phyloP scores from a whole-genome alignment of 2,113 vertebrate genomes.

The Gorilla gorilla region DNA sequence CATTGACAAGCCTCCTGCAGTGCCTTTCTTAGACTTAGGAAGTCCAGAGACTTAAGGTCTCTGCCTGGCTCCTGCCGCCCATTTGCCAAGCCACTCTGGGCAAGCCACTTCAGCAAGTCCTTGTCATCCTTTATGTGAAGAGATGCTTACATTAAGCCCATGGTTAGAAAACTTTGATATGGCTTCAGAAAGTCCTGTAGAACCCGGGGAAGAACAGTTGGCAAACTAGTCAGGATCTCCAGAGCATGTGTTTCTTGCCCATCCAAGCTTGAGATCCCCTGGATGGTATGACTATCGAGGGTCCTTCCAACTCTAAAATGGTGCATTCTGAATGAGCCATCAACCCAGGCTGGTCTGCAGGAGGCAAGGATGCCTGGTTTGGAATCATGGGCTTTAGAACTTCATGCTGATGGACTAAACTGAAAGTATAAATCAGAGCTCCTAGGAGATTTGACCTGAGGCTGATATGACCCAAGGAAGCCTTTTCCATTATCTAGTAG shows the following conservation, averaged over 20 bases:
- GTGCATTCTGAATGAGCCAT: background rate
- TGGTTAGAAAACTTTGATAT: background rate
- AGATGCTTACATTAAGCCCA: background rate
- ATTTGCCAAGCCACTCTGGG: background rate
- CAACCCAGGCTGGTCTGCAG: background rate
- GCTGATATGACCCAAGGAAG: background rate
- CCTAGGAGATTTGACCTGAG: background rate
- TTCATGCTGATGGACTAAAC: background rate
- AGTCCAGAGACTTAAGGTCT: background rate
- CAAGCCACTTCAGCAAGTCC: background rate
- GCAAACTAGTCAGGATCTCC: background rate
- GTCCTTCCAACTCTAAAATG: background rate
- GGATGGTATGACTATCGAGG: too few species aligned
- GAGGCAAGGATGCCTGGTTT: background rate
- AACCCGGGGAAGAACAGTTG: background rate
- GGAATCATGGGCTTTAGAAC: background rate
- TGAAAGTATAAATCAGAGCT: background rate
- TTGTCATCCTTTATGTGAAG: background rate
- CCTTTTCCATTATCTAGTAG: background rate
- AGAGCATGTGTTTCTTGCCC: background rate
- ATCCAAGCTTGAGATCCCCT: background rate
- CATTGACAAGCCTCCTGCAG: background rate
- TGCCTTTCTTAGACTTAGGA: background rate
- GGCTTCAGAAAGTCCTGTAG: background rate
- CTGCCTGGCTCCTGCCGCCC: background rate